Conservation (phyloP, 2,113 vertebrate species). For the Cyprinodon variegatus region DNA sequence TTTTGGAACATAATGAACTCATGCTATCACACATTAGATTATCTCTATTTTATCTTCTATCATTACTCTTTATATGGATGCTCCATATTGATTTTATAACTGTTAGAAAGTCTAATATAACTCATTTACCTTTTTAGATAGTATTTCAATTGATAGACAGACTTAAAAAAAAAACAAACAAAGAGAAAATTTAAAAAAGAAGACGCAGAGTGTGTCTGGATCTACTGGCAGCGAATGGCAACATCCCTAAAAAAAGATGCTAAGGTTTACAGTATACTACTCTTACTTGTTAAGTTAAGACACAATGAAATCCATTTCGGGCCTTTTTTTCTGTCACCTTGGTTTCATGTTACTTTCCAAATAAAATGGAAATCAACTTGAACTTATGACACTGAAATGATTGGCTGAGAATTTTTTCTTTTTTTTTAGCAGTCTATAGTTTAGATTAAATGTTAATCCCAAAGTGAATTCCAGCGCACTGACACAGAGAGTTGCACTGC, state of each 20-base stretch:
- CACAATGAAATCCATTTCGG: too few species aligned
- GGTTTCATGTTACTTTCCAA: neutral
- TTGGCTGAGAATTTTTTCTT: constrained; percentile 30
- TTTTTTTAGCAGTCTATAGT: constrained; percentile 24
- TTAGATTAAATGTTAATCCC: neutral
- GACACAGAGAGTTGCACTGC: constrained; percentile 3
- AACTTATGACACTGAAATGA: constrained; percentile 5
- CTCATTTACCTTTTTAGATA: neutral
- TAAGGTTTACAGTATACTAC: too few species aligned
- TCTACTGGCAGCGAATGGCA: neutral
- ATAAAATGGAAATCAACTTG: neutral
- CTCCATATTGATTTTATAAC: neutral
- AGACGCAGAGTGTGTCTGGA: neutral
- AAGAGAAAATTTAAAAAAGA: neutral
- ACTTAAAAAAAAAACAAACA: neutral
- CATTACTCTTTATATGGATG: neutral
- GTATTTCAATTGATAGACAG: neutral
- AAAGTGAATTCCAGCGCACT: neutral
- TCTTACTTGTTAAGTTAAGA: neutral
- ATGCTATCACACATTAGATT: neutral
- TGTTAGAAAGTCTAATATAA: neutral
- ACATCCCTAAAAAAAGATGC: neutral
- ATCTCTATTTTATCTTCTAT: neutral
- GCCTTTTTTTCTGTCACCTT: neutral
- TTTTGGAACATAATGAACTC: neutral